A percentile compares a stretch with the other conserved stretches of the same genome.
Conservation (phyloP, 2,113 vertebrate genomes). For the Castor canadensis region DNA sequence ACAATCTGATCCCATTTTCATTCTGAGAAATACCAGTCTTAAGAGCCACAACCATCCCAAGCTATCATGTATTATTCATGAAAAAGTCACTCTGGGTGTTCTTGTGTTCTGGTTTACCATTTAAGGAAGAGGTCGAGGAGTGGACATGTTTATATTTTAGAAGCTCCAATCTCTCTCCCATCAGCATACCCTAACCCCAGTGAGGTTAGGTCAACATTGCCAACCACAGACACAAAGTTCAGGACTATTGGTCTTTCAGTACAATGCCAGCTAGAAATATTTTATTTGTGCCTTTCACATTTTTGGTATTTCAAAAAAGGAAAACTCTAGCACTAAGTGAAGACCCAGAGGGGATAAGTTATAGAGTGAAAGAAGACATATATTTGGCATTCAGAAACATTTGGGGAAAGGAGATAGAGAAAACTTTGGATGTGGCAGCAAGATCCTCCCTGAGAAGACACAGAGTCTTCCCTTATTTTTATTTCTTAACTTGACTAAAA, state of each 20-base stretch:
- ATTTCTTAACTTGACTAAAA: slow-evolving; percentile 8
- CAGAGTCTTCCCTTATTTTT: slow-evolving; percentile 24
- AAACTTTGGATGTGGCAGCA: background rate
- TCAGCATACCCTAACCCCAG: background rate
- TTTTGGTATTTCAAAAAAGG: background rate
- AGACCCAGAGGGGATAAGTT: background rate
- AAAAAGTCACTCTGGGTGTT: background rate
- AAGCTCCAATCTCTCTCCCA: background rate
- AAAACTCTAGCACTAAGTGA: background rate
- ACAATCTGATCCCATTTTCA: background rate
- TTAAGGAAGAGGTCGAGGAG: background rate
- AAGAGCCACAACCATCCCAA: background rate
- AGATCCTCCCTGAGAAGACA: background rate
- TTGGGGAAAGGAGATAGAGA: background rate
- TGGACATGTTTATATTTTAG: background rate
- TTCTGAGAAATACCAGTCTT: background rate
- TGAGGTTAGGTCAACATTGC: background rate
- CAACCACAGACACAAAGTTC: background rate
- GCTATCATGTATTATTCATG: background rate
- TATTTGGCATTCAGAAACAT: background rate
- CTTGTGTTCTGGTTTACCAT: background rate
- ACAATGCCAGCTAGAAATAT: background rate
- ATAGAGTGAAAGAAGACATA: slow-evolving; percentile 13
- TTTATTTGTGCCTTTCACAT: background rate
- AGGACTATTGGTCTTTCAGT: background rate